Evolutionary conservation across 1,140 invertebrate genomes (phyloP), one percentile per base, ranked within the genome.

Genomic region (Apis dorsata): DNA sequence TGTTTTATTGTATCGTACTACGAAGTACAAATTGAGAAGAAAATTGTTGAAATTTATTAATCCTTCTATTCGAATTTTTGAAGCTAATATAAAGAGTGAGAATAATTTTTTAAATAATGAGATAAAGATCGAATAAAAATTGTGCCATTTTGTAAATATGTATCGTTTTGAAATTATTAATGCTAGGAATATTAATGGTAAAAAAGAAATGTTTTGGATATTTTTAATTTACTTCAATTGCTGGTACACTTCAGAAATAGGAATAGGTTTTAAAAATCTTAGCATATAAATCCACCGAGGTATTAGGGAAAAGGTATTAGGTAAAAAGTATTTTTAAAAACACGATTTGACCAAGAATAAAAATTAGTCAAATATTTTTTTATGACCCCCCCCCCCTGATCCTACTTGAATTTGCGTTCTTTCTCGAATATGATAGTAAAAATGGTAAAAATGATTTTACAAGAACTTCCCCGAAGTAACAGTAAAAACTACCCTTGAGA

Each of bases 381-480:
- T 65, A 65, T 19, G 28, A 28, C 44, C 1, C 21, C 34, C 0
- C 11, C 2, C 24, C 24, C 24, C 24, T n/a, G 17, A 21, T 13
- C 49, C 10, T 7, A 7, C 5, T 51, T 11, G 2, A 17, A 55
- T 24, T 12, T 13, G 5, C n/a, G 34, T 17, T 28, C 1, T 9
- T 75, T 51, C 24, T 11, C n/a, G 34, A 44, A 44, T 44, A 44
- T 44, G 34, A 44, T 8, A 8, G 55, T 55, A 82, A 24, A 60
- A 79, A 83, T 78, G 59, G 81, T 66, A 44, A 71, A 83, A 83
- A 72, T 11, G 28, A 62, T 17, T 77, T 82, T 55, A 77, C 57
- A 7, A 60, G 63, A 34, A 4, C 28, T 4, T 13, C 2, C 8
- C n/a, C 10, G 13, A 17, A 44, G 17, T 69, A 81, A 81, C 78